Conservation (phyloP, 2,113 vertebrate species). For the Oreotrochilus melanogaster region DNA sequence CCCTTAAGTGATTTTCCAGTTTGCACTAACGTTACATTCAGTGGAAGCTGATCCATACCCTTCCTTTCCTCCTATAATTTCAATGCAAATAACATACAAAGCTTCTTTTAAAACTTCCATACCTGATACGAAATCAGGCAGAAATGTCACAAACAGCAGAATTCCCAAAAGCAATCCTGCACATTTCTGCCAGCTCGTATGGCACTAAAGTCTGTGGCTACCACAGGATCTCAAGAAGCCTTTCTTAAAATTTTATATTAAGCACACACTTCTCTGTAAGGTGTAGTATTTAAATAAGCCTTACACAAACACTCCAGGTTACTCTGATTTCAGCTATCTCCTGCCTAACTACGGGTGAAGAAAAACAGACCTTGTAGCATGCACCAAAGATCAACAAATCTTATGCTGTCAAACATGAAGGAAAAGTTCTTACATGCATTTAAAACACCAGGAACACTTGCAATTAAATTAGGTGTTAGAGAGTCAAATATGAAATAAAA, state of each 20-base stretch:
- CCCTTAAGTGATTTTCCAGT: not conserved
- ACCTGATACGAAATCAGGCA: not conserved
- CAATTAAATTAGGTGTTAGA: conserved; percentile 21
- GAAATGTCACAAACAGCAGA: not conserved
- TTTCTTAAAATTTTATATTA: not conserved
- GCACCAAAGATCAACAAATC: not conserved
- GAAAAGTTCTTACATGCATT: not conserved
- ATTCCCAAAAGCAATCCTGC: not conserved
- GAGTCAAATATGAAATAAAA: conserved; percentile 27
- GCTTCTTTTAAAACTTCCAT: not conserved
- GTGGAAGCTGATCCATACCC: not conserved
- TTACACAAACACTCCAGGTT: not conserved
- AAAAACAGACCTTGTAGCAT: not conserved
- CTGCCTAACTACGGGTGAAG: not conserved
- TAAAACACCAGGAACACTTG: not conserved
- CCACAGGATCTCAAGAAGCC: not conserved
- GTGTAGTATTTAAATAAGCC: not conserved
- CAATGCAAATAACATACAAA: not conserved
- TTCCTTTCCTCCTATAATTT: not conserved
- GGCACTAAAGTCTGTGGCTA: not conserved
- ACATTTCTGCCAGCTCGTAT: not conserved
- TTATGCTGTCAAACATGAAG: not conserved
- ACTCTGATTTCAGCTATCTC: not conserved
- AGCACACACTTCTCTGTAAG: not conserved
- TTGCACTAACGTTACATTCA: not conserved